Conservation (phyloP, 2,797 vertebrate genomes). For the Rhinichthys osculus region DNA sequence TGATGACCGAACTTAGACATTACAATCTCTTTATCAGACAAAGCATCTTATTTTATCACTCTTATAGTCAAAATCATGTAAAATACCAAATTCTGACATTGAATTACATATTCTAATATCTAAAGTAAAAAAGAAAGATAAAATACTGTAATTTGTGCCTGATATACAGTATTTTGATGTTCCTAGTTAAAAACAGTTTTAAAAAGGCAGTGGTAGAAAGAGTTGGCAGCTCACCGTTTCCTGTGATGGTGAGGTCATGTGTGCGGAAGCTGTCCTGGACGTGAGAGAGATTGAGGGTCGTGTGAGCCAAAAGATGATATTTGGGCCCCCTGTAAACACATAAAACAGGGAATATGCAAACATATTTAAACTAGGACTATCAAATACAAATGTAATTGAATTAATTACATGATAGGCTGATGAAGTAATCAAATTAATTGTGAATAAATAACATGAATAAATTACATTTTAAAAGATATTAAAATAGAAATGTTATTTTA, state of each 20-base stretch:
- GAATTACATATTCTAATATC: background rate
- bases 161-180: background rate
- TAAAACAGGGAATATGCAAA: background rate
- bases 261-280: constrained; percentile 93
- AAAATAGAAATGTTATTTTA: background rate
- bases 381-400: background rate
- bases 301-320: constrained; percentile 90
- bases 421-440: background rate
- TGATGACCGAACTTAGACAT: background rate
- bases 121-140: background rate
- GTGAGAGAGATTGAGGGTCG: constrained; percentile 83
- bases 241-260: constrained; percentile 88
- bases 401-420: background rate
- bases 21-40: background rate
- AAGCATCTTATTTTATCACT: background rate
- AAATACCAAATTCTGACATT: background rate
- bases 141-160: background rate
- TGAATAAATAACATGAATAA: background rate
- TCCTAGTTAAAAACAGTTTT: background rate
- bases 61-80: background rate
- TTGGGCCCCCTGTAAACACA: constrained; percentile 84
- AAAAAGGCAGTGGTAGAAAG: background rate
- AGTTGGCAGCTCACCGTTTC: constrained; percentile 81
- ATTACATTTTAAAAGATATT: background rate
- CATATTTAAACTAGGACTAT: background rate